Evolutionary conservation across 37 sponge, comb jelly and placozoan genomes (phyloP).

Genomic region (Petrosia ficiformis): DNA sequence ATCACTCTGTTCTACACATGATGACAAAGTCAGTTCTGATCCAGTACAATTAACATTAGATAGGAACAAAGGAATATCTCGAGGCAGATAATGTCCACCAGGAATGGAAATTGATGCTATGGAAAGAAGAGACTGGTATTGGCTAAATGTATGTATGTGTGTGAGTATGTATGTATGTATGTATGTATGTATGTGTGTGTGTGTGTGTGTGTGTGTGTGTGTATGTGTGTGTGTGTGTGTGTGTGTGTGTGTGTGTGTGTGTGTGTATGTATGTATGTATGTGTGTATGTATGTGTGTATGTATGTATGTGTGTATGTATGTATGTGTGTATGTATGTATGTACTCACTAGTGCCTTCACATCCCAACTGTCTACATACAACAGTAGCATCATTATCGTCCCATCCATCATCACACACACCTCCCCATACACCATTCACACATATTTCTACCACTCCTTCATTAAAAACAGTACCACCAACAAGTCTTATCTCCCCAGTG

Average conservation of each 20-base stretch:
- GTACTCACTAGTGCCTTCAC: background rate
- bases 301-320: background rate
- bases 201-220: too few relatives aligned
- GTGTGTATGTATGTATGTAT: constrained; percentile 1
- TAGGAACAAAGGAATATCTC: background rate
- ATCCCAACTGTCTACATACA: constrained; percentile 5
- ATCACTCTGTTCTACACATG: background rate
- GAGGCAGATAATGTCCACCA: background rate
- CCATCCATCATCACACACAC: constrained; percentile 16
- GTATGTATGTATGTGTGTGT: too few relatives aligned
- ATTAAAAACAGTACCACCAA: constrained; percentile 8
- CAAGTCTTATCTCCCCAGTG: constrained; percentile 23
- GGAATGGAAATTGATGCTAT: background rate
- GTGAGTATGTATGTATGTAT: too few relatives aligned
- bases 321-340: background rate
- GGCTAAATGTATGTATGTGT: too few relatives aligned
- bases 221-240: background rate
- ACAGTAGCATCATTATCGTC: background rate
- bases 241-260: constrained; percentile 6
- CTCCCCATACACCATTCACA: constrained; percentile 31
- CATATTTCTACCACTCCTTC: constrained; percentile 44
- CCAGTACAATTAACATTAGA: background rate
- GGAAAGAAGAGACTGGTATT: background rate
- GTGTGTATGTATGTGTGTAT: background rate
- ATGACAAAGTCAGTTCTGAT: background rate